Percentiles rank a stretch among this genome's conserved stretches.
These are phyloP conservation scores for Lampris megalopsis DNA, from an alignment of 2,113 vertebrate species.

Conservation along the genomic window DNA sequence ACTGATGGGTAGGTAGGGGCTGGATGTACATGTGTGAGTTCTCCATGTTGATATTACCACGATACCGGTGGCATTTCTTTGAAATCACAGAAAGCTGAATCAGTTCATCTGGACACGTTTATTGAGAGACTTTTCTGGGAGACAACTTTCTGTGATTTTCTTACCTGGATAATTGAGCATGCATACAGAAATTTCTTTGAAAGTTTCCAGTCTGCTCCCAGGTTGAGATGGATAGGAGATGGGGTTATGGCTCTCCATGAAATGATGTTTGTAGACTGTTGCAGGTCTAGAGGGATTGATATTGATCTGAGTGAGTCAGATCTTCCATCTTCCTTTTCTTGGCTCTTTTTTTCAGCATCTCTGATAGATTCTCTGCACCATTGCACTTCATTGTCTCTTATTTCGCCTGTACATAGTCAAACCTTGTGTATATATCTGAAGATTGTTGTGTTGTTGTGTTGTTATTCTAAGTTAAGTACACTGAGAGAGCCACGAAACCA, in stretches of 20 bases:
- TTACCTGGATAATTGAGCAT: too few species aligned
- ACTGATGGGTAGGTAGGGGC: conserved; percentile 62
- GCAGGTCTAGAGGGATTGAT: conserved; percentile 1
- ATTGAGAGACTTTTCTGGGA: too few species aligned
- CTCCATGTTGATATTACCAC: background rate
- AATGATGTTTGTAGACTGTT: background rate
- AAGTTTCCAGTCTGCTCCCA: background rate
- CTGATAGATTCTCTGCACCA: background rate
- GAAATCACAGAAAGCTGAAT: background rate
- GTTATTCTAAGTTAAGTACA: too few species aligned
- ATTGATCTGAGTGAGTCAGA: background rate
- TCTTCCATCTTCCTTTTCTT: background rate
- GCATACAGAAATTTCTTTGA: too few species aligned
- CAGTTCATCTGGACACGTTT: too few species aligned
- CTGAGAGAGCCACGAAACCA: too few species aligned
- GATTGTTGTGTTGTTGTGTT: too few species aligned
- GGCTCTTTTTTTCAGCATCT: background rate
- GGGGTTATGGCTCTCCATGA: background rate
- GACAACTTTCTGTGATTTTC: too few species aligned
- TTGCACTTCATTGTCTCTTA: background rate
- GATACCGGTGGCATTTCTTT: too few species aligned
- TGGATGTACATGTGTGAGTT: background rate
- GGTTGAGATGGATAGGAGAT: background rate
- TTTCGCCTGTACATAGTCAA: background rate
- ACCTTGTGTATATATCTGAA: too few species aligned